phyloP scores from a whole-genome alignment of 2,888 invertebrate genomes.

The Amiota mariae region DNA sequence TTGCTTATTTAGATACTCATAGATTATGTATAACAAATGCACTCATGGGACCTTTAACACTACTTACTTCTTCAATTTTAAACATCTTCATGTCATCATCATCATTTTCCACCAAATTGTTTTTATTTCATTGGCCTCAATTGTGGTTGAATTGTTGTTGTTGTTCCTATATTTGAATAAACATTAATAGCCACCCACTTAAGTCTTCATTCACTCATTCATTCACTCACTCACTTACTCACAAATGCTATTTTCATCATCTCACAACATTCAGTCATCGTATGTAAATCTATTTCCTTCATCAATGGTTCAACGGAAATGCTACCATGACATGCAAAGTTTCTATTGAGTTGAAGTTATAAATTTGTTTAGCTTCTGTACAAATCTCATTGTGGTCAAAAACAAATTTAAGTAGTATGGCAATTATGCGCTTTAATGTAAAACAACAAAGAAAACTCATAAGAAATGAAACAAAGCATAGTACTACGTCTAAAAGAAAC shows the following conservation, averaged over 20 bases:
- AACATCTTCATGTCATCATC: conserved; percentile 15
- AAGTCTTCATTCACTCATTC: neutral
- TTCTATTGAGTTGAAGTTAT: neutral
- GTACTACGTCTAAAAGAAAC: neutral
- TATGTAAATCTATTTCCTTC: conserved; percentile 67
- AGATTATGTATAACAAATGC: neutral
- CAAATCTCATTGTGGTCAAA: conserved; percentile 27
- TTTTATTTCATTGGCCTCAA: conserved; percentile 56
- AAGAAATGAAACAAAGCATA: too few species aligned
- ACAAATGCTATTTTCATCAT: too few species aligned
- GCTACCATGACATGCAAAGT: conserved; percentile 61
- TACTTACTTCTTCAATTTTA: too few species aligned
- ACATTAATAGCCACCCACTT: conserved; percentile 43
- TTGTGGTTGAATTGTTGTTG: conserved; percentile 42
- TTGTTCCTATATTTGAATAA: conserved; percentile 51
- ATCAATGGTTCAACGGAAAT: conserved; percentile 54
- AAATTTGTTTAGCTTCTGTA: neutral
- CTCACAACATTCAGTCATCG: conserved; percentile 19
- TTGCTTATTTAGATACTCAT: neutral
- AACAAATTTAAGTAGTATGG: conserved; percentile 45
- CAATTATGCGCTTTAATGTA: conserved; percentile 63
- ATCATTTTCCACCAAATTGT: conserved; percentile 38
- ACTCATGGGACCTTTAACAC: conserved; percentile 42
- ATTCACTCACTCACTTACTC: conserved; percentile 51
- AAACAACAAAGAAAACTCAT: conserved; percentile 44